A percentile compares a stretch with the other conserved stretches of the same genome.
These are phyloP conservation scores for Aplysina aerophoba DNA, from an alignment of 37 sponge, comb jelly and placozoan species.

Conservation along the genomic window DNA sequence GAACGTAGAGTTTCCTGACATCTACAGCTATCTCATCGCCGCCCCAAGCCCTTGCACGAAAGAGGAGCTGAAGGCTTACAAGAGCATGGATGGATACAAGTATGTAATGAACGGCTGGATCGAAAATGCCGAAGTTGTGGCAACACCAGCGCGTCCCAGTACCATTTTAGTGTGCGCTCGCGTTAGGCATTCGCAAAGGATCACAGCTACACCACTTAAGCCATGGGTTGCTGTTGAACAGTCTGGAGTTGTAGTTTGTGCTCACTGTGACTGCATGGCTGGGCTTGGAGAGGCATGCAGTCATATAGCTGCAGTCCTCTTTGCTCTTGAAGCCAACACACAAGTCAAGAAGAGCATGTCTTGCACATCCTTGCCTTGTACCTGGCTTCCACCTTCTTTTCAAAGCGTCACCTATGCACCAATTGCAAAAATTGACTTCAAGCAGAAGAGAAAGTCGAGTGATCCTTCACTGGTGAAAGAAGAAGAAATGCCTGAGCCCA, in stretches of 20 bases:
- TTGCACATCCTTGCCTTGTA: constrained; percentile 58
- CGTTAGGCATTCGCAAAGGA: constrained; percentile 52
- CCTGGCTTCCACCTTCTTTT: constrained; percentile 54
- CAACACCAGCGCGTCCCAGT: neutral
- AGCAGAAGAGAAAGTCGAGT: too few relatives aligned
- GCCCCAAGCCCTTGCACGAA: constrained; percentile 47
- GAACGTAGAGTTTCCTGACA: constrained; percentile 48
- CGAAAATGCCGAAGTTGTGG: neutral
- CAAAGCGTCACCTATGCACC: constrained; percentile 40
- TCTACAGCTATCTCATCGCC: constrained; percentile 46
- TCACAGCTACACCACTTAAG: constrained; percentile 29
- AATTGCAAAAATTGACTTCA: constrained; percentile 61
- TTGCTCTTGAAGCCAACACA: constrained; percentile 43
- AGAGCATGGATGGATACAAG: constrained; percentile 52
- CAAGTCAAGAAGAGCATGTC: constrained; percentile 5
- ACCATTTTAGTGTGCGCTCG: constrained; percentile 5
- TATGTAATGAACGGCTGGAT: constrained; percentile 40
- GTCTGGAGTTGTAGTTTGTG: constrained; percentile 45
- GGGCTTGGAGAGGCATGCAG: constrained; percentile 68
- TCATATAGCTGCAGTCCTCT: constrained; percentile 68
- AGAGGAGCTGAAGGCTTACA: constrained; percentile 38
- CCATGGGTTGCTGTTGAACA: constrained; percentile 54
- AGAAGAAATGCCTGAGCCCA: too few relatives aligned
- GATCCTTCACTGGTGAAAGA: too few relatives aligned
- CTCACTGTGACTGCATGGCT: constrained; percentile 65